phyloP scores from a whole-genome alignment of 2,797 vertebrate species.

The Holocentrus rufus region DNA sequence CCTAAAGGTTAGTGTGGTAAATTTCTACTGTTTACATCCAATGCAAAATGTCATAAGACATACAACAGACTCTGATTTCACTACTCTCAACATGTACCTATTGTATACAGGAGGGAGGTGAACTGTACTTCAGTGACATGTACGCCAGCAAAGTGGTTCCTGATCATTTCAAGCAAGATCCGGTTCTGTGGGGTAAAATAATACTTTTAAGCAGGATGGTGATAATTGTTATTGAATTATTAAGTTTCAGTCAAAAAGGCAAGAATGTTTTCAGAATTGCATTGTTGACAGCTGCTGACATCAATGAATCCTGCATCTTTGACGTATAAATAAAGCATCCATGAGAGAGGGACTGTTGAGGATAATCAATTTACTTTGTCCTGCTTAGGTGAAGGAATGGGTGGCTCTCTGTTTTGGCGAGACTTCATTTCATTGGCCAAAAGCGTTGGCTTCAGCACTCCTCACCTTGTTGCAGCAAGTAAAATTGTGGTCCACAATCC shows the following conservation, averaged over 20 bases:
- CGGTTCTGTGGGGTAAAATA: constrained; percentile 80
- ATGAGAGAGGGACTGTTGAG: not conserved
- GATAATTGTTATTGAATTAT: not conserved
- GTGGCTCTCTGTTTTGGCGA: constrained; percentile 78
- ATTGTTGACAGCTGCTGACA: not conserved
- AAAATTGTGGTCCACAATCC: constrained; percentile 71
- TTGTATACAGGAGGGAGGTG: constrained; percentile 78
- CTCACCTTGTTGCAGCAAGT: constrained; percentile 74
- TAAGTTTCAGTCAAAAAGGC: not conserved
- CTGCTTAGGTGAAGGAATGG: constrained; percentile 80
- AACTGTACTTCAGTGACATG: constrained; percentile 84
- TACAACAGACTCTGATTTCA: not conserved
- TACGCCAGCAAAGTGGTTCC: constrained; percentile 79
- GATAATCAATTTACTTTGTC: not conserved
- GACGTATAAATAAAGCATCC: not conserved
- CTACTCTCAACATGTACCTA: not conserved
- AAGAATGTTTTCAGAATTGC: not conserved
- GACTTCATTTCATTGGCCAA: constrained; percentile 78
- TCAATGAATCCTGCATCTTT: not conserved
- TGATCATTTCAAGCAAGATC: constrained; percentile 78
- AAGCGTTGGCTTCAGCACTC: constrained; percentile 78
- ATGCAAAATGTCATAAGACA: not conserved
- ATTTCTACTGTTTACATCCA: not conserved
- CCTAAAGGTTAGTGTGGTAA: constrained; percentile 72
- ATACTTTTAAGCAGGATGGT: not conserved